A percentile compares a stretch with the other conserved stretches of the same genome.
Evolutionary conservation across 2,113 vertebrate genomes (phyloP).

Genomic region (Pterocles gutturalis): DNA sequence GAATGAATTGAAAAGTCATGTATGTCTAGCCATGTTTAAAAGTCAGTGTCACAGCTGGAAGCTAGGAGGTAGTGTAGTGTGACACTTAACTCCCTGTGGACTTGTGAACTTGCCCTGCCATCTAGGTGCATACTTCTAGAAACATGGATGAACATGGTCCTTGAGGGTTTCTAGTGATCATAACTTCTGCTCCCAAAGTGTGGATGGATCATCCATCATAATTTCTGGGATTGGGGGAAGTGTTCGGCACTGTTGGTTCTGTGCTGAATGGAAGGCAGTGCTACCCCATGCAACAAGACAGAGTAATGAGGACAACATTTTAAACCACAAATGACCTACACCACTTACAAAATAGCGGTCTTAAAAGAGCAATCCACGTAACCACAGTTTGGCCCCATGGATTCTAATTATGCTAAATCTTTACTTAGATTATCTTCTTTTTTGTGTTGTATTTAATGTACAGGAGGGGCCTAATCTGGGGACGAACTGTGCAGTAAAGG

Average conservation of each 20-base stretch:
- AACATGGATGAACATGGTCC: not conserved
- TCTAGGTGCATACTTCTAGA: accelerated
- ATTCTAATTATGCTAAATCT: not conserved
- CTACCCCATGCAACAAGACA: not conserved
- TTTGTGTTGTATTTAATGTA: not conserved
- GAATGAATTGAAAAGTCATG: not conserved
- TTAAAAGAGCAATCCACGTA: not conserved
- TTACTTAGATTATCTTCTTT: not conserved
- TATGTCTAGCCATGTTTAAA: not conserved
- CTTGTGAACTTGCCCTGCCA: not conserved
- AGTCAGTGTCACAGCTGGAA: not conserved
- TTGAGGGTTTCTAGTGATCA: not conserved
- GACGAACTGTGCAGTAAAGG: not conserved
- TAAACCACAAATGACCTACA: not conserved
- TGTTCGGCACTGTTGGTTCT: not conserved
- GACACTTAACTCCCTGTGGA: not conserved
- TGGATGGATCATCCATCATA: accelerated
- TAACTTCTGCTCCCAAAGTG: not conserved
- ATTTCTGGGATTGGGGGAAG: not conserved
- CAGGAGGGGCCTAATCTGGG: not conserved
- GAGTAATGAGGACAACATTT: not conserved
- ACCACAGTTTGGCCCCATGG: not conserved
- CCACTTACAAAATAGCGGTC: not conserved
- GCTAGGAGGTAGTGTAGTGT: not conserved
- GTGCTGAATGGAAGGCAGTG: not conserved